A percentile compares a stretch with the other conserved stretches of the same genome.
phyloP scores from a whole-genome alignment of 2,888 invertebrate genomes.

The Thelaira solivaga region DNA sequence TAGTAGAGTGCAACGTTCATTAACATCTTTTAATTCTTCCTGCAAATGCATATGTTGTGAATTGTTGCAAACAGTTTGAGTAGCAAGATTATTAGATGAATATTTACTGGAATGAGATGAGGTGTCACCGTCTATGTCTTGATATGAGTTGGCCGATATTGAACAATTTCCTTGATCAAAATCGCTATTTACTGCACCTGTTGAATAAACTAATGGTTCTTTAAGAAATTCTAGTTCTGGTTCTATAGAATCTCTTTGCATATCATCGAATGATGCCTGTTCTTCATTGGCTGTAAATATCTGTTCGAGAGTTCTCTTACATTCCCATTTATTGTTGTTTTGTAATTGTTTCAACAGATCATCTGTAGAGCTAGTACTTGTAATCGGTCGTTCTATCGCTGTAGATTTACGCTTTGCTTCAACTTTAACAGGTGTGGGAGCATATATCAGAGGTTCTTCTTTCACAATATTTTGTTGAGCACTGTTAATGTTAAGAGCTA shows the following conservation, averaged over 20 bases:
- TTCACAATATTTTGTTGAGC: slow-evolving; percentile 67
- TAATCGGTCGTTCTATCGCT: slow-evolving; percentile 72
- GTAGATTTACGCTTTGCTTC: slow-evolving; percentile 62
- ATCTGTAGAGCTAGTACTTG: slow-evolving; percentile 68
- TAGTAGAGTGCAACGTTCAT: slow-evolving; percentile 72
- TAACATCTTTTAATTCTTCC: slow-evolving; percentile 70
- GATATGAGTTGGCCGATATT: slow-evolving; percentile 32
- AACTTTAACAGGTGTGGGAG: slow-evolving; percentile 80
- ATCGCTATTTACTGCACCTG: neutral
- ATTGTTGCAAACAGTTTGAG: slow-evolving; percentile 58
- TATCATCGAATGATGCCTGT: neutral
- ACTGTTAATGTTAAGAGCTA: slow-evolving; percentile 64
- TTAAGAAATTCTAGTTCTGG: slow-evolving; percentile 71
- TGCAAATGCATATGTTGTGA: slow-evolving; percentile 65
- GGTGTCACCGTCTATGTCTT: slow-evolving; percentile 67
- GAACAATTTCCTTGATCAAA: slow-evolving; percentile 5
- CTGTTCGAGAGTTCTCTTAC: slow-evolving; percentile 39
- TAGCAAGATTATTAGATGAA: slow-evolving; percentile 67
- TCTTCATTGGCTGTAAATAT: slow-evolving; percentile 39
- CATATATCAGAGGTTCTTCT: slow-evolving; percentile 84
- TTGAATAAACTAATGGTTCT: slow-evolving; percentile 65
- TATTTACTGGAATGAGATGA: slow-evolving; percentile 75
- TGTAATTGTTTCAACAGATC: slow-evolving; percentile 67
- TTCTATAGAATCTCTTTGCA: slow-evolving; percentile 69
- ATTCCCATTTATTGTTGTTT: slow-evolving; percentile 53